These are phyloP conservation scores for Delphinus delphis DNA, from an alignment of 2,113 vertebrate genomes.

Conservation along the genomic window DNA sequence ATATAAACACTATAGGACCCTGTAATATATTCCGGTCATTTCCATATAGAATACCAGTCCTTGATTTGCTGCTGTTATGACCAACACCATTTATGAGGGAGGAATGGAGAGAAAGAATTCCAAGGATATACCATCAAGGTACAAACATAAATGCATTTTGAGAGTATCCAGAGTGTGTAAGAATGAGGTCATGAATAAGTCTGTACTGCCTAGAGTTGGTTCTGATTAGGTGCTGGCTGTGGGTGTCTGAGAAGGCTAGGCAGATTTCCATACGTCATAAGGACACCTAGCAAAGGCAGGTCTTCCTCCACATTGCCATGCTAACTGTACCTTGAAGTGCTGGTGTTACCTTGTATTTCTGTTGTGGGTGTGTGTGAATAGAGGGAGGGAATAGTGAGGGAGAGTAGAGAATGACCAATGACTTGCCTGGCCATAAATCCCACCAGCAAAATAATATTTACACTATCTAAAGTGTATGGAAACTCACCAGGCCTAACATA, in stretches of 20 bases:
- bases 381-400: background rate
- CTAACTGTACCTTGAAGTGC: background rate
- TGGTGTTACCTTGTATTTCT: background rate
- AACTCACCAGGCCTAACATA: background rate
- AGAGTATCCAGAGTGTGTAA: background rate
- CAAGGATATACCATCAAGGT: background rate
- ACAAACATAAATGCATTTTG: background rate
- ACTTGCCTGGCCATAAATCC: background rate
- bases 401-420: background rate
- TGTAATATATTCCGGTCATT: background rate
- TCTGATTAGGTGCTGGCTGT: background rate
- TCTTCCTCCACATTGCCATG: background rate
- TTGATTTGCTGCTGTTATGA: background rate
- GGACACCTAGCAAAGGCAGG: background rate
- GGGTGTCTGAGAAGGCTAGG: background rate
- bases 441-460: background rate
- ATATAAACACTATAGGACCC: background rate
- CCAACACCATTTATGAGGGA: background rate
- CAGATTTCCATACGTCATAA: rapidly evolving
- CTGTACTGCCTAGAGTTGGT: background rate
- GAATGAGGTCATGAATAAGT: background rate
- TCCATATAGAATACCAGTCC: background rate
- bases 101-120: background rate
- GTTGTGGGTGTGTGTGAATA: background rate
- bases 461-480: background rate